Conservation (phyloP, 2,888 invertebrate genomes). For the Tenthredo scrophulariae region DNA sequence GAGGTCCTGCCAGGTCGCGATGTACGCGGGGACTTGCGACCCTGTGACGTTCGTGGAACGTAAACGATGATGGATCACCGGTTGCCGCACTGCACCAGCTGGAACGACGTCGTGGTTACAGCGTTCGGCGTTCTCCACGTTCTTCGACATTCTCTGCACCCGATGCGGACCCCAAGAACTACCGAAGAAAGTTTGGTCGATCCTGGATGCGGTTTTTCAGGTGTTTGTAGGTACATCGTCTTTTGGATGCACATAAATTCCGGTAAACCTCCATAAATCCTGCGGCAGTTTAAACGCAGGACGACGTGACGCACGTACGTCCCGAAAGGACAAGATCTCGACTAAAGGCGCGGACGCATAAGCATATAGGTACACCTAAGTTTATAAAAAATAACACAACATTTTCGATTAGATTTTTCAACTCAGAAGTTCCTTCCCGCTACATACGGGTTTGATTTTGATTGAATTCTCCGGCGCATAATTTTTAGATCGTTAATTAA, state of each 20-base stretch:
- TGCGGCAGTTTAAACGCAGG: conserved; percentile 57
- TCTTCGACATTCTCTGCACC: conserved; percentile 46
- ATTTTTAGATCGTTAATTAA: conserved; percentile 42
- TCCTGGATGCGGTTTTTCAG: conserved; percentile 54
- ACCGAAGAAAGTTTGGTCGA: conserved; percentile 51
- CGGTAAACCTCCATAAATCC: conserved; percentile 71
- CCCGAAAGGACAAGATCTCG: background rate
- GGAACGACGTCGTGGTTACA: conserved; percentile 62
- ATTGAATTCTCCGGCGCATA: conserved; percentile 23
- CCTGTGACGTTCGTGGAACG: conserved; percentile 57
- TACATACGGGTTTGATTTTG: background rate
- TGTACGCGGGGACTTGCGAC: background rate
- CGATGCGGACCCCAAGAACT: conserved; percentile 53
- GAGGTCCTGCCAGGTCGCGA: conserved; percentile 50
- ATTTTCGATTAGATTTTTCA: background rate
- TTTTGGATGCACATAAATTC: conserved; percentile 68
- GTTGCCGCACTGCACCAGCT: conserved; percentile 60
- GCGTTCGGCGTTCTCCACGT: conserved; percentile 52
- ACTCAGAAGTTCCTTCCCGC: background rate
- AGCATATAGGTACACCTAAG: background rate
- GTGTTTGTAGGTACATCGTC: conserved; percentile 36
- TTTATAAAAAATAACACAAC: background rate
- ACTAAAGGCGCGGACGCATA: background rate
- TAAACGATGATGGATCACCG: conserved; percentile 71
- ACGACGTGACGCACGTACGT: conserved; percentile 1